Evolutionary conservation across 1,140 invertebrate species (phyloP), one percentile per base, ranked within the genome.

Genomic region (Sycophila sp.): DNA sequence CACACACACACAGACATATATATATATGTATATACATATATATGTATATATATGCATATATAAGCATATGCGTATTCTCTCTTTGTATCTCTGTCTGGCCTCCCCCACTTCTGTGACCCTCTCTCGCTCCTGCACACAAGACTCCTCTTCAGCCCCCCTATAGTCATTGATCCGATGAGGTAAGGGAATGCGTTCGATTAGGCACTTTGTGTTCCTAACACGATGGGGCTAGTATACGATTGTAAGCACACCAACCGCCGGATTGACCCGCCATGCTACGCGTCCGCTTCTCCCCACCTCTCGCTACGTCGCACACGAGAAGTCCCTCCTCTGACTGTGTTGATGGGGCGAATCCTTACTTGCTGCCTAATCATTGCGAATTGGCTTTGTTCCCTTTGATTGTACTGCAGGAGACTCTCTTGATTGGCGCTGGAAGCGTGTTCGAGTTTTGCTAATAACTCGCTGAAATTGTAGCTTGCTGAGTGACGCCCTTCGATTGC

Each of bases 381-480:
- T 63, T 34, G 60, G 45, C 42, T 49, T 63, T 49, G 60, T 62
- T 47, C 59, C 59, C 59, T 49, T 63, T 63, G 60, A 63, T 63
- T 17, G 45, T 15, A 3, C 7, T 10, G 59, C 59, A 8, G n/a
- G 38, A 3, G n/a, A 40, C 13, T 13, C 11, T 24, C 56, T 36
- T 59, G 56, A 59, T 59, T 59, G 60, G 32, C n/a, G 2, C 34
- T 62, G 40, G 28, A n/a, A 11, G 26, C 32, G 30, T 8, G 55
- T 32, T 49, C 2, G n/a, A 17, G 28, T 53, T 32, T 53, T n/a
- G n/a, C n/a, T n/a, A n/a, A n/a, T n/a, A n/a, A n/a, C n/a, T n/a
- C n/a, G n/a, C n/a, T n/a, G n/a, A n/a, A n/a, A n/a, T n/a, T n/a
- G n/a, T n/a, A n/a, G n/a, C n/a, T n/a, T n/a, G n/a, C n/a, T n/a